These are phyloP conservation scores for Vultur gryphus DNA, from an alignment of 2,797 vertebrate species.

Conservation along the genomic window DNA sequence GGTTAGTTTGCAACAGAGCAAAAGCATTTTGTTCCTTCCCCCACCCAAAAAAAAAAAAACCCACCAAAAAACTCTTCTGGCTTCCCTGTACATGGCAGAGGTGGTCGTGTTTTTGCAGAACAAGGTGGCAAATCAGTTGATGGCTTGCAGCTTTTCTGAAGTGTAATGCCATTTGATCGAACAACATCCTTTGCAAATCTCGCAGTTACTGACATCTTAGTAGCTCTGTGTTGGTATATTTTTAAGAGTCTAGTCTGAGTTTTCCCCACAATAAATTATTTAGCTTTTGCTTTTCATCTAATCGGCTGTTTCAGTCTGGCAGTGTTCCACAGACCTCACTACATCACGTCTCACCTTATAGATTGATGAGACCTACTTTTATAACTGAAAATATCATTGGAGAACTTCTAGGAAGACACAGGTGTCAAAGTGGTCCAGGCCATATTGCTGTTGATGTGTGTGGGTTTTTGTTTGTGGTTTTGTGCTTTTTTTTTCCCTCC, in stretches of 20 bases:
- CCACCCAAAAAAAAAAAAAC: no score
- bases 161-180: no score
- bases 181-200: not conserved
- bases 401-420: not conserved
- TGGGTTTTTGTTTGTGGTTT: not conserved
- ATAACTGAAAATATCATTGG: not conserved
- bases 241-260: not conserved
- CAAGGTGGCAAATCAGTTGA: not conserved
- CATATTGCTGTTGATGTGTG: accelerated
- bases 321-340: not conserved
- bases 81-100: not conserved
- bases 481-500: no score
- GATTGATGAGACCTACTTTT: not conserved
- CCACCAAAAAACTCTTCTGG: not conserved
- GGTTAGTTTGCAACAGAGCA: not conserved
- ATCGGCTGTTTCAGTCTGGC: not conserved
- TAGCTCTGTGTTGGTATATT: not conserved
- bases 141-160: not conserved
- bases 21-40: not conserved
- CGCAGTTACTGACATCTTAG: not conserved
- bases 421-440: not conserved
- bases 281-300: not conserved
- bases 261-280: not conserved
- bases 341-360: not conserved
- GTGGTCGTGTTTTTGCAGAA: not conserved